Percentiles rank a stretch among this genome's conserved stretches.
These are phyloP conservation scores for Poeciliopsis turneri DNA, from an alignment of 2,797 vertebrate species.

Conservation along the genomic window DNA sequence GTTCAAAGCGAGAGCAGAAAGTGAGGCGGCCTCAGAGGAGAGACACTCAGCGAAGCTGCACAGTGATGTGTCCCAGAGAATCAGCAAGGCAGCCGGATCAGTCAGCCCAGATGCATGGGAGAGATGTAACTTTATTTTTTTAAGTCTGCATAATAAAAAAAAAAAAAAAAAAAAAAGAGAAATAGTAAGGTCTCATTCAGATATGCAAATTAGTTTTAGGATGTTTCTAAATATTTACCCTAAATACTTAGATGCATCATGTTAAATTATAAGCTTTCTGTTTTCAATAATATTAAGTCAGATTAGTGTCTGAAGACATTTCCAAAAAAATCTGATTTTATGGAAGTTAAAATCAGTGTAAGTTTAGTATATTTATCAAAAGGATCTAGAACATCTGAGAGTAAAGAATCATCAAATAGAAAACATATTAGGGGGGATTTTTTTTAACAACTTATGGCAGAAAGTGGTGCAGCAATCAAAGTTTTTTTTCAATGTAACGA, in stretches of 20 bases:
- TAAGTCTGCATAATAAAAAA: background rate
- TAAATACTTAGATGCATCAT: too few species aligned
- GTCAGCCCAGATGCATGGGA: background rate
- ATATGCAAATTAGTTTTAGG: background rate
- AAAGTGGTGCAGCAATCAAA: background rate
- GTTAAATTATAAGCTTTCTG: background rate
- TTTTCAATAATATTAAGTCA: background rate
- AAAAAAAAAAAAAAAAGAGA: too few species aligned
- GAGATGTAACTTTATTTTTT: background rate
- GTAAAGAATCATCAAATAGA: background rate
- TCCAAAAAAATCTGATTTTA: background rate
- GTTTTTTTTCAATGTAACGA: background rate
- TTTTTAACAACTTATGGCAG: background rate
- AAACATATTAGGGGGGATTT: background rate
- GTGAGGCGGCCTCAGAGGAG: constrained; percentile 5
- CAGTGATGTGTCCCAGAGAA: background rate
- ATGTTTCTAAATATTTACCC: background rate
- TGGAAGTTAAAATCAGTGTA: background rate
- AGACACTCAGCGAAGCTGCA: background rate
- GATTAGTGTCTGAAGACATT: background rate
- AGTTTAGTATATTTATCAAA: background rate
- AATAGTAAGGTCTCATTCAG: background rate
- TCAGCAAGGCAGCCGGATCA: too few species aligned
- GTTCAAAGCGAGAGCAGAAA: constrained; percentile 35
- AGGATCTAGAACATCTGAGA: background rate